phyloP scores from a whole-genome alignment of 1,140 invertebrate species.

The fruit fly (Drosophila melanogaster) region DNA sequence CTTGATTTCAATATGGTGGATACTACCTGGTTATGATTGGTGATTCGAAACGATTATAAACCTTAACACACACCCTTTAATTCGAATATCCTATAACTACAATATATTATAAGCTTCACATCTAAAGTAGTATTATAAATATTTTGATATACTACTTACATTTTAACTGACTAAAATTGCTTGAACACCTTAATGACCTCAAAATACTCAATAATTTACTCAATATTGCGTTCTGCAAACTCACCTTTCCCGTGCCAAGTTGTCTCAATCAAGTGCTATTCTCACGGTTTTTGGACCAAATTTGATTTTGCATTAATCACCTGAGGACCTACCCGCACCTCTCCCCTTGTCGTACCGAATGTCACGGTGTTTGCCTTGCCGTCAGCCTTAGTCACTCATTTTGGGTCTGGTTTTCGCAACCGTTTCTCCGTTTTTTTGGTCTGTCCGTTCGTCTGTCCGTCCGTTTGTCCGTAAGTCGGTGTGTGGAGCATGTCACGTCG shows the following conservation, averaged over 20 bases:
- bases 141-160: not conserved
- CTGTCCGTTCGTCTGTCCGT: too few species aligned
- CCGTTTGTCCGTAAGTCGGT: constrained; percentile 1
- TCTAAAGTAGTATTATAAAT: too few species aligned
- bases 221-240: not conserved
- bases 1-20: constrained; percentile 1
- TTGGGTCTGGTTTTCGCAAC: constrained; percentile 70
- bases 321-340: not conserved
- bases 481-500: constrained; percentile 70
- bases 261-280: constrained; percentile 58
- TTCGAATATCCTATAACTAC: too few species aligned
- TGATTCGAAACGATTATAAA: too few species aligned
- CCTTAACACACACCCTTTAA: not conserved
- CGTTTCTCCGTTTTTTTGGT: constrained; percentile 37
- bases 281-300: constrained; percentile 65
- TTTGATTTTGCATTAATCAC: constrained; percentile 72
- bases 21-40: not conserved
- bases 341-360: constrained; percentile 25
- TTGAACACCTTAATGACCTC: not conserved
- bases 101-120: too few species aligned
- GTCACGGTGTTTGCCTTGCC: constrained; percentile 72
- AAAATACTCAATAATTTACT: not conserved
- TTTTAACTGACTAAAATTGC: not conserved
- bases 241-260: constrained; percentile 25
- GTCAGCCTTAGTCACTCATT: constrained; percentile 78